These are phyloP conservation scores for Vesta saturnalis DNA, from an alignment of 2,888 invertebrate species.

Conservation along the genomic window DNA sequence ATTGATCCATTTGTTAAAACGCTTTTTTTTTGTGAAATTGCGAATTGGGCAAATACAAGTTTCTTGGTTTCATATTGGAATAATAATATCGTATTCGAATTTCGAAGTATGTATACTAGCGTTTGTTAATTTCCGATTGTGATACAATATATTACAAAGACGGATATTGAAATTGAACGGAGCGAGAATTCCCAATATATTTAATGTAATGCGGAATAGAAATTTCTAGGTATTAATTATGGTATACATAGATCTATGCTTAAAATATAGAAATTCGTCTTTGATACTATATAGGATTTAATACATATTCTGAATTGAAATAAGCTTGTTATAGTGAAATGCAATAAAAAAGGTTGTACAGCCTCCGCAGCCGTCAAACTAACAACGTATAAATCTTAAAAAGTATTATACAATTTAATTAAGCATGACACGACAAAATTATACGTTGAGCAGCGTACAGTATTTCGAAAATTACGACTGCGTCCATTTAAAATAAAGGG, in stretches of 20 bases:
- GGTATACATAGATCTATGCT: background rate
- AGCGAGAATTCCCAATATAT: constrained; percentile 1
- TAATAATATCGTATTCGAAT: background rate
- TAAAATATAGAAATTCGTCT: background rate
- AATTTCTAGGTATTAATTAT: background rate
- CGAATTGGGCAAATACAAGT: background rate
- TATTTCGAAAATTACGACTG: constrained; percentile 22
- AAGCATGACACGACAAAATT: constrained; percentile 19
- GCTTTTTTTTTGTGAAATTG: background rate
- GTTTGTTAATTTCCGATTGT: constrained; percentile 13
- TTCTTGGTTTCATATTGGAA: constrained; percentile 1
- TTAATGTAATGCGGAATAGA: background rate
- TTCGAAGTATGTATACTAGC: constrained; percentile 10
- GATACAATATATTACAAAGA: constrained; percentile 5
- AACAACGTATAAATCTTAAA: background rate
- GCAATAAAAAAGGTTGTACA: background rate
- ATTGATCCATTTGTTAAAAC: no score
- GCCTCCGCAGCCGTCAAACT: background rate
- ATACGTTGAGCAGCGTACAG: constrained; percentile 27
- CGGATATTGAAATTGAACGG: constrained; percentile 11
- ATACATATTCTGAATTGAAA: background rate
- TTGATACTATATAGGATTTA: background rate
- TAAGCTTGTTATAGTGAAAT: no score
- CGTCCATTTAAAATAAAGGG: constrained; percentile 24
- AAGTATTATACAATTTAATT: constrained; percentile 7